phyloP scores from a whole-genome alignment of 2,797 vertebrate species.

The Pogoniulus pusillus region DNA sequence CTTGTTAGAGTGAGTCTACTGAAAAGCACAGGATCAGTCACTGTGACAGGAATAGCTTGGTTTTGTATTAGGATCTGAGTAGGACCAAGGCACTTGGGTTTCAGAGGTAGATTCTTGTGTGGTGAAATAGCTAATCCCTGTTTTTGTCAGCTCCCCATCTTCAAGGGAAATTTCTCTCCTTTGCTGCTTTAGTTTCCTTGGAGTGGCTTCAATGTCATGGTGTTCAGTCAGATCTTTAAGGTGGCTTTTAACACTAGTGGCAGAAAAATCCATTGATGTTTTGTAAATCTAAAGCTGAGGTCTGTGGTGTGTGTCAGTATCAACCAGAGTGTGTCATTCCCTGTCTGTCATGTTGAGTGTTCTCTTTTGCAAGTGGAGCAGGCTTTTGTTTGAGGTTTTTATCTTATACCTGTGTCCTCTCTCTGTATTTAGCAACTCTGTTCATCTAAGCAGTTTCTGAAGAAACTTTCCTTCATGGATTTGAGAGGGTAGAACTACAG shows the following conservation, averaged over 20 bases:
- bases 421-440: not conserved
- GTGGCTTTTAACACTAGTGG: not conserved
- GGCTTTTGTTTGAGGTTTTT: not conserved
- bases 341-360: not conserved
- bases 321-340: not conserved
- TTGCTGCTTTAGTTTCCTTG: too few species aligned
- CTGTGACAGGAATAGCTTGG: too few species aligned
- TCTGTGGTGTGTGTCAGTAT: not conserved
- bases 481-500: not conserved
- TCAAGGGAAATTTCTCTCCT: too few species aligned
- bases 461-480: not conserved
- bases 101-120: too few species aligned
- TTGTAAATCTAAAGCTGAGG: not conserved
- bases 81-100: too few species aligned
- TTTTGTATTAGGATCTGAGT: too few species aligned
- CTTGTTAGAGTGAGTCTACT: too few species aligned
- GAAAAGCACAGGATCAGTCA: too few species aligned
- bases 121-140: too few species aligned
- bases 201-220: not conserved
- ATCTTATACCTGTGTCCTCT: not conserved
- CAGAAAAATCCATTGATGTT: not conserved
- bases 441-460: not conserved
- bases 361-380: not conserved
- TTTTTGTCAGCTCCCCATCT: too few species aligned
- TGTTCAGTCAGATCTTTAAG: not conserved